Evolutionary conservation across 2,888 invertebrate genomes (phyloP).

Genomic region (Macrosoma leucophasiata): DNA sequence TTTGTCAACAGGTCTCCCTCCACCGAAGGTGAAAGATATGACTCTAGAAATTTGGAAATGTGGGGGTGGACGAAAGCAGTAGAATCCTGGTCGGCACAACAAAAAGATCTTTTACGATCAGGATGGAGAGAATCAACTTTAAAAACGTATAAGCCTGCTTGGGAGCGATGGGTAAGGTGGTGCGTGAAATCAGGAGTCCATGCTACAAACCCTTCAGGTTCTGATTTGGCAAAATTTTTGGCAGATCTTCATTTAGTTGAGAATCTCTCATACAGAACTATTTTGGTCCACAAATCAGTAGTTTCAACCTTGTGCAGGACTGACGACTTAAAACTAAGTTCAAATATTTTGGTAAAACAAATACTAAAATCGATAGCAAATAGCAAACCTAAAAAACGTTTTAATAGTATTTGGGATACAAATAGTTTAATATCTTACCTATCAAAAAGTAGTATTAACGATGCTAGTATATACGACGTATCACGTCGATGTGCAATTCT

Average conservation of each 20-base stretch:
- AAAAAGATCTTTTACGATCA: background rate
- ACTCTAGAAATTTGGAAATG: constrained; percentile 21
- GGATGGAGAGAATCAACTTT: constrained; percentile 21
- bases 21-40: constrained; percentile 10
- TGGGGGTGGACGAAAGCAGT: constrained; percentile 17
- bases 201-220: constrained; percentile 7
- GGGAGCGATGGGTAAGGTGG: constrained; percentile 21
- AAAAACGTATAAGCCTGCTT: constrained; percentile 17
- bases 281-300: constrained; percentile 23
- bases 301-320: constrained; percentile 8
- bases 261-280: constrained; percentile 17
- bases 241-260: constrained; percentile 15
- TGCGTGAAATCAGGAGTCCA: too few species aligned
- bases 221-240: constrained; percentile 17
- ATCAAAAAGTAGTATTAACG: background rate
- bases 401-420: constrained; percentile 11
- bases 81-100: background rate
- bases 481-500: constrained; percentile 15
- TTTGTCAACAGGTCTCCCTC: constrained; percentile 9
- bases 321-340: constrained; percentile 1
- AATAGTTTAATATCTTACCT: constrained; percentile 11
- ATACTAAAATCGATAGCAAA: too few species aligned
- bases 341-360: too few species aligned
- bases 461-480: constrained; percentile 12
- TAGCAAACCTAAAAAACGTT: background rate